phyloP scores from a whole-genome alignment of 92 coral and sea anemone species.

The Actinostola sp. region DNA sequence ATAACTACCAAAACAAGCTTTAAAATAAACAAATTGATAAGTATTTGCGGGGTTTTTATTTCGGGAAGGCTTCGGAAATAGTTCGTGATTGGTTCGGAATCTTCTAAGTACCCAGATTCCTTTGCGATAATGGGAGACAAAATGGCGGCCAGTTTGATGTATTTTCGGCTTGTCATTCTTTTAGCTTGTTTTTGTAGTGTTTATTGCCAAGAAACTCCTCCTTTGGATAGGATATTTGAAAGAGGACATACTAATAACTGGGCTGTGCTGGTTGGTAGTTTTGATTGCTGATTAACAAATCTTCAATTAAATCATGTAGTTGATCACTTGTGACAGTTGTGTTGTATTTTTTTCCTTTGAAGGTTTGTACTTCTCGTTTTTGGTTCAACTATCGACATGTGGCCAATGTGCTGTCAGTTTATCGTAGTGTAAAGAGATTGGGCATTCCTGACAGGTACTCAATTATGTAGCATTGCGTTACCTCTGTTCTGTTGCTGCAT shows the following conservation, averaged over 20 bases:
- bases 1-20: neutral
- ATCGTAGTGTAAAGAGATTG: conserved; percentile 92
- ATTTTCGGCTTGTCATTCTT: conserved; percentile 10
- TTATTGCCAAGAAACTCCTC: conserved; percentile 47
- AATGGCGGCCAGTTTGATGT: conserved; percentile 71
- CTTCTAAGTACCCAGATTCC: conserved; percentile 24
- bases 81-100: conserved; percentile 19
- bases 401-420: conserved; percentile 94
- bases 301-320: too few relatives aligned
- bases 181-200: conserved; percentile 14
- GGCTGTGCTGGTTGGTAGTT: conserved; percentile 87
- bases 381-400: conserved; percentile 99
- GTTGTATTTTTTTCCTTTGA: conserved; percentile 7
- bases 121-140: conserved; percentile 42
- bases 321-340: neutral
- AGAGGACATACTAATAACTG: conserved; percentile 96
- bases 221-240: conserved; percentile 59
- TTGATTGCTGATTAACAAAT: neutral
- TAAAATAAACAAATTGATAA: neutral
- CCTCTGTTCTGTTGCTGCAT: too few relatives aligned
- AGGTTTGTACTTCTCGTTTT: conserved; percentile 98
- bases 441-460: conserved; percentile 97
- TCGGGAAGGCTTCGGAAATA: conserved; percentile 9
- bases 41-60: neutral
- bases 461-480: too few relatives aligned